Base-by-base conservation (phyloP, 2,888 invertebrate genomes). In the Drosophila mettleri region DNA sequence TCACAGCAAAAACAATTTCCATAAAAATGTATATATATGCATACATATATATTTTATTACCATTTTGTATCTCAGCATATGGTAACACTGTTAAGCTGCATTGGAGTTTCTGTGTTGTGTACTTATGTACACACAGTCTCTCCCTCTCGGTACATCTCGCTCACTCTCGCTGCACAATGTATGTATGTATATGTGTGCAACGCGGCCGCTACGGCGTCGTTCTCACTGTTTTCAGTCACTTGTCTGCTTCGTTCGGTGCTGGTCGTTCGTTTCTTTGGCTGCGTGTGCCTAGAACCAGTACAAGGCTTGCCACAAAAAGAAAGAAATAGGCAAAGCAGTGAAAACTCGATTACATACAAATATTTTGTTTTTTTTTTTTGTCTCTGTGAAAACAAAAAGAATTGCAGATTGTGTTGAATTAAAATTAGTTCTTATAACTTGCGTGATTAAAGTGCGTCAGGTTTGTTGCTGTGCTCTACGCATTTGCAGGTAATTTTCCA, bases 181-280 rank as follows among this genome's bases (percentile, higher is more conserved):
- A 12, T 73, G 14, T 54, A 49, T 59, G 54, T 55, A 49, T 55
- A 54, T 52, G 34, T 48, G 27, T 74, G 74, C 74, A 74, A 67
- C 49, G 57, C 63, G 39, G 55, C 74, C 67, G 70, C 70, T 58
- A 46, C 71, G 52, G 75, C 60, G 53, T 45, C 72, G 72, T 75
- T 72, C 75, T 75, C 61, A 52, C 46, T 41, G 68, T 52, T 65
- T 74, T 69, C 75, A 76, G 76, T 77, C 74, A 76, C 70, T 77
- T 74, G 76, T 64, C 66, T 58, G 70, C 61, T 67, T 59, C 64
- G 63, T 41, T 74, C 62, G 51, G 60, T 58, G 74, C 36, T 58
- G 74, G 74, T 71, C 14, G 71, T 74, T 66, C 55, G 49, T 29
- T 27, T 46, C 33, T 69, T 49, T 27, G 27, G 45, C 31, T 62